Evolutionary conservation across 1,140 invertebrate species (phyloP).

Genomic region (Scaptomyza hsui): DNA sequence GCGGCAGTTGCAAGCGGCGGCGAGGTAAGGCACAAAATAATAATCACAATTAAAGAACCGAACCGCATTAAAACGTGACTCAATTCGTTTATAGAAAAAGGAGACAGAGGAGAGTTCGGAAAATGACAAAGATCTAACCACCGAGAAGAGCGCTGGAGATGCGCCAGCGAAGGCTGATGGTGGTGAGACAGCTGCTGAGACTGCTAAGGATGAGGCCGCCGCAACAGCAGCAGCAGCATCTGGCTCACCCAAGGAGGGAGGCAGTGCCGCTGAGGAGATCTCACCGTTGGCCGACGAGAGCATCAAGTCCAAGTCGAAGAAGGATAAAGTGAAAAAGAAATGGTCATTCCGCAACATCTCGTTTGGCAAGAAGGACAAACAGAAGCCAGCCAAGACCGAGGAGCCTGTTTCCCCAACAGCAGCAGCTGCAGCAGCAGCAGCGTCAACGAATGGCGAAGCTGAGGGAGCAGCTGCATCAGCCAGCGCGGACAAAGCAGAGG

Average conservation of each 20-base stretch:
- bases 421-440: conserved; percentile 40
- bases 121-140: conserved; percentile 88
- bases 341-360: conserved; percentile 94
- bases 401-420: conserved; percentile 83
- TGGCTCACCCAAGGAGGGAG: conserved; percentile 61
- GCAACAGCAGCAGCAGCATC: conserved; percentile 21
- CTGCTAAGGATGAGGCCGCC: conserved; percentile 70
- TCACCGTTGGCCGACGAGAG: conserved; percentile 86
- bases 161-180: conserved; percentile 61
- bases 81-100: conserved; percentile 85
- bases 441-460: conserved; percentile 68
- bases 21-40: conserved; percentile 55
- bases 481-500: conserved; percentile 39
- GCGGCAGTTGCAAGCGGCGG: conserved; percentile 34
- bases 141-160: conserved; percentile 85
- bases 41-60: background rate
- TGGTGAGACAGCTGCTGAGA: conserved; percentile 70
- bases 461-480: conserved; percentile 27
- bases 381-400: conserved; percentile 88
- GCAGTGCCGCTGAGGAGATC: conserved; percentile 85
- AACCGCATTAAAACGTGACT: background rate
- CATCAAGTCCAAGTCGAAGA: conserved; percentile 89
- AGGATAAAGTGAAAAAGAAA: conserved; percentile 93
- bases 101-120: conserved; percentile 87
- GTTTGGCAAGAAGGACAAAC: conserved; percentile 93